Base-by-base conservation (phyloP, 2,888 invertebrate genomes). In the Agapostemon virescens region DNA sequence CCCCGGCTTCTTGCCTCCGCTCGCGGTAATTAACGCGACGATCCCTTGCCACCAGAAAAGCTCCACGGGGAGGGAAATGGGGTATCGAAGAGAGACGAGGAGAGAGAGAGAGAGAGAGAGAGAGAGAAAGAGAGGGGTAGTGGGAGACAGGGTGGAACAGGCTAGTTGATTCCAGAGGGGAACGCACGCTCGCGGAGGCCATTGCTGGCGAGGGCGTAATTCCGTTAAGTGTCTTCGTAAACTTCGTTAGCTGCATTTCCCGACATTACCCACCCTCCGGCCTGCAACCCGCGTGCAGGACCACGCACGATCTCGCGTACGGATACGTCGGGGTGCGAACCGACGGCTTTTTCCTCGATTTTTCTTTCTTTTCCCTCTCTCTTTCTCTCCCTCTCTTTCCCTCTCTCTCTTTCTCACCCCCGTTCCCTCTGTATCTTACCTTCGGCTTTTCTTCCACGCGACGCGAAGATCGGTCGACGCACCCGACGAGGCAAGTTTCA, bases 161-260 rank as follows among this genome's bases (percentile, higher is more conserved):
- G 63, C 74, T 42, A 72, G 68, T 61, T 61, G 58, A 61, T 67
- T 63, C 49, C 67, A 17, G 40, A 38, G 42, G 75, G 71, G 68
- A 58, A 55, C 63, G 69, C 67, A 66, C 69, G 52, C 70, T 61
- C 78, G 81, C 67, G 77, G 86, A 82, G 82, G 82, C 85, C 80
- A 85, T 84, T 84, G 84, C 85, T 84, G 82, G 87, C 85, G 83
- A 83, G 87, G 84, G 86, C 86, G 86, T 89, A 88, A 90, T 90
- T 88, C 88, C 88, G 89, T 90, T 89, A 88, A 90, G 91, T 90
- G 88, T 89, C 91, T 90, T 91, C 87, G 88, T 86, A 89, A 91
- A 91, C 91, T 90, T 91, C 90, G 90, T 91, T 91, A 91, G 88
- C 87, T 87, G 87, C 87, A 88, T 90, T 90, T 88, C 87, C 90